Percentiles rank a stretch among this genome's conserved stretches.
These are phyloP conservation scores for Apodemia zela DNA, from an alignment of 2,888 invertebrate species.

Conservation along the genomic window DNA sequence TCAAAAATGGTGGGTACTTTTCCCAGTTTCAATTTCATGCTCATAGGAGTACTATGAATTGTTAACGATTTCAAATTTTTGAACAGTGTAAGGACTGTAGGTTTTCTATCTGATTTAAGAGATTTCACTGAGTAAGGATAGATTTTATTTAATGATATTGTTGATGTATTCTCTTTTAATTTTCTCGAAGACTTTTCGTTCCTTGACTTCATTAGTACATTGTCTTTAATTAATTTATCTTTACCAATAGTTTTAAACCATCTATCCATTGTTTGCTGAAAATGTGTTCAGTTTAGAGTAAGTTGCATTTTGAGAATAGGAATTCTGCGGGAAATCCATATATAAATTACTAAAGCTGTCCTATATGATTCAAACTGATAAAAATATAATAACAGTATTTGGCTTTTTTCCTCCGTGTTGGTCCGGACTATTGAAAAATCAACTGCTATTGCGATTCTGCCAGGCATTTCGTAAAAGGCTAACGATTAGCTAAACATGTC, in stretches of 20 bases:
- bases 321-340: too few species aligned
- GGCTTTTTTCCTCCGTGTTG: too few species aligned
- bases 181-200: neutral
- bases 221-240: neutral
- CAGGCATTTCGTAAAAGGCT: too few species aligned
- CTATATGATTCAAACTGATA: too few species aligned
- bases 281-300: too few species aligned
- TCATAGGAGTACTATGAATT: neutral
- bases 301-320: too few species aligned
- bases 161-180: neutral
- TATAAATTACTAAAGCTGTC: too few species aligned
- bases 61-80: neutral
- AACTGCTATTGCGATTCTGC: too few species aligned
- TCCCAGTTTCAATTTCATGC: neutral
- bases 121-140: neutral
- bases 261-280: neutral
- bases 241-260: neutral
- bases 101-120: neutral
- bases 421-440: too few species aligned
- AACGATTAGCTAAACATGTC: too few species aligned
- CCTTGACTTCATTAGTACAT: neutral
- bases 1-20: neutral
- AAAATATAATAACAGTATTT: too few species aligned
- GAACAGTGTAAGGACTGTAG: slow-evolving; percentile 7
- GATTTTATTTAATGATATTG: neutral